Conservation (phyloP, 2,113 vertebrate species). For the Phalacrocorax aristotelis region DNA sequence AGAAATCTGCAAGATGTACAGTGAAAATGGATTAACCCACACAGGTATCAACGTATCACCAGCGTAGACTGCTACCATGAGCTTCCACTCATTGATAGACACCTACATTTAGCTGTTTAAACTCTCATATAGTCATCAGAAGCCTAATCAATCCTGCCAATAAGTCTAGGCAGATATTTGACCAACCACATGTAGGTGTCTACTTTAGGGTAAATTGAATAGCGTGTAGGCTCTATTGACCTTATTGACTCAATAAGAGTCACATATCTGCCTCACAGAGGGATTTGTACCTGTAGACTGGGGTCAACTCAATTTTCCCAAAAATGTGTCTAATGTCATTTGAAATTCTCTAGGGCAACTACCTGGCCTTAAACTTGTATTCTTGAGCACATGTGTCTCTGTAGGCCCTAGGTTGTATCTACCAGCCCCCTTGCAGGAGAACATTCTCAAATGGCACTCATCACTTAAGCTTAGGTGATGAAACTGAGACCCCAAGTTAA, state of each 20-base stretch:
- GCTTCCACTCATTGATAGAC: not conserved
- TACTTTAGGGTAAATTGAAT: not conserved
- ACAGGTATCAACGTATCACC: not conserved
- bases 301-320: not conserved
- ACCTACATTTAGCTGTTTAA: not conserved
- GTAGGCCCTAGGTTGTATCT: not conserved
- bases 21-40: not conserved
- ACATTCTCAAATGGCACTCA: not conserved
- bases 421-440: not conserved
- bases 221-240: not conserved
- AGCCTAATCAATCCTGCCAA: not conserved
- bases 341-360: not conserved
- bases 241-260: not conserved
- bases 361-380: not conserved
- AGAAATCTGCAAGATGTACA: constrained; percentile 80
- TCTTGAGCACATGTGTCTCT: not conserved
- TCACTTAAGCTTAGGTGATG: not conserved
- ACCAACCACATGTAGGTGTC: not conserved
- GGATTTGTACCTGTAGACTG: not conserved
- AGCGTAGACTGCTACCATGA: not conserved
- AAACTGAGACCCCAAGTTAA: not conserved
- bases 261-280: not conserved
- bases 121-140: not conserved
- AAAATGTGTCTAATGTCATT: not conserved
- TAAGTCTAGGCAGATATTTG: not conserved